Evolutionary conservation across 2,888 invertebrate species (phyloP), one percentile per base, ranked within the genome.

Genomic region (Agrotis exclamationis): DNA sequence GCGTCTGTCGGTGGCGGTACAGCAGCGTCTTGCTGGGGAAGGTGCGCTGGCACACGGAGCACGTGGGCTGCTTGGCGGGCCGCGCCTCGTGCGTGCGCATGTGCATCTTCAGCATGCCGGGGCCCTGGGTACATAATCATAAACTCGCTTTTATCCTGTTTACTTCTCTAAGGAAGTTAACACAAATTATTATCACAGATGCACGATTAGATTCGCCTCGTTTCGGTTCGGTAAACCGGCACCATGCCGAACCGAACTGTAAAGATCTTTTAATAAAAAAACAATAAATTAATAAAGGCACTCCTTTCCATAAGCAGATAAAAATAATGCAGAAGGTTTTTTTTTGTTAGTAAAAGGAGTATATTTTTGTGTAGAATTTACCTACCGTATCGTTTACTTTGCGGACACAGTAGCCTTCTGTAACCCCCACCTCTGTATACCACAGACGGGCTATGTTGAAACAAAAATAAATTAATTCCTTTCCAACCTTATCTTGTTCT

Each of bases 31-130:
- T 97, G 57, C 96, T 96, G 66, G 96, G 94, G 89, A 97, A 97
- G 3, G 96, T 96, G 7, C 97, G 96, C 78, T 96, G 96, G 88
- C 97, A 97, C 44, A 97, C 97, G 13, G 96, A 96, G 87, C 97
- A 97, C 0, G 97, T 96, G 1, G 97, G 97, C 78, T 96, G 96
- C 83, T 96, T 96, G 1, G 96, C 96, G 0, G 97, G 96, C 0
- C 97, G 95, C 82, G 96, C 92, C 83, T 97, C 96, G 90, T 97
- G 97, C 0, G 97, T 97, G 14, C 97, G 96, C 97, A 97, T 97
- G 86, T 97, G 97, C 97, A 97, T 97, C 83, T 97, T 97, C 47
- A 97, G 88, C 97, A 97, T 97, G 20, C 97, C 97, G 0, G 97
- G 97, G 11, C 97, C 97, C 95, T 96, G 87, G 11, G 44, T 33